Conservation (phyloP, 2,888 invertebrate species). For the Colostygia pectinataria region DNA sequence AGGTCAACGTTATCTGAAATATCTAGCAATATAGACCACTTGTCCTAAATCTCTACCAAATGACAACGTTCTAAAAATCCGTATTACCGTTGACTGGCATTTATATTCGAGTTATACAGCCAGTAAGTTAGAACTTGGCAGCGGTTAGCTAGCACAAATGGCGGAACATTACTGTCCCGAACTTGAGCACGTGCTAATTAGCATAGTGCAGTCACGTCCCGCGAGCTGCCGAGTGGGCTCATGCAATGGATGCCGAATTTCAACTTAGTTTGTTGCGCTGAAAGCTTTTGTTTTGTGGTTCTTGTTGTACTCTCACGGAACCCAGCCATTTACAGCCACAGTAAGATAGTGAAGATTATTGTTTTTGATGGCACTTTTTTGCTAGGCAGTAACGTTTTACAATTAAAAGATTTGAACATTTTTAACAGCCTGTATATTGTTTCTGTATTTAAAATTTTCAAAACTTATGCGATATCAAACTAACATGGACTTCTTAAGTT, state of each 20-base stretch:
- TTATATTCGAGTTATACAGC: background rate
- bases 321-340: too few relatives aligned
- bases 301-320: too few relatives aligned
- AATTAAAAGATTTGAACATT: too few relatives aligned
- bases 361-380: too few relatives aligned
- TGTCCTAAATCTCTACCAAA: too few relatives aligned
- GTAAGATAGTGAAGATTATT: background rate
- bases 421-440: too few relatives aligned
- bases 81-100: background rate
- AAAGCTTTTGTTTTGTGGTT: background rate
- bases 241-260: constrained; percentile 18
- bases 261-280: constrained; percentile 10
- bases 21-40: too few relatives aligned
- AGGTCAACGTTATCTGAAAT: too few relatives aligned
- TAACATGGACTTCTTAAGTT: too few relatives aligned
- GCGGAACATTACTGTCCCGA: constrained; percentile 13
- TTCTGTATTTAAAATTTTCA: too few relatives aligned
- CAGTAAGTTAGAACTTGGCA: constrained; percentile 18
- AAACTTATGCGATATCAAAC: too few relatives aligned
- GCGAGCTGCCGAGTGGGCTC: constrained; percentile 8
- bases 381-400: too few relatives aligned
- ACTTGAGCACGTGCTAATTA: constrained; percentile 24
- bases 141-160: constrained; percentile 9
- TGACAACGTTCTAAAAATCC: background rate
- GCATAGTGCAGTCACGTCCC: constrained; percentile 24